Conservation (phyloP, 2,888 invertebrate genomes). For the Athalia circularis region DNA sequence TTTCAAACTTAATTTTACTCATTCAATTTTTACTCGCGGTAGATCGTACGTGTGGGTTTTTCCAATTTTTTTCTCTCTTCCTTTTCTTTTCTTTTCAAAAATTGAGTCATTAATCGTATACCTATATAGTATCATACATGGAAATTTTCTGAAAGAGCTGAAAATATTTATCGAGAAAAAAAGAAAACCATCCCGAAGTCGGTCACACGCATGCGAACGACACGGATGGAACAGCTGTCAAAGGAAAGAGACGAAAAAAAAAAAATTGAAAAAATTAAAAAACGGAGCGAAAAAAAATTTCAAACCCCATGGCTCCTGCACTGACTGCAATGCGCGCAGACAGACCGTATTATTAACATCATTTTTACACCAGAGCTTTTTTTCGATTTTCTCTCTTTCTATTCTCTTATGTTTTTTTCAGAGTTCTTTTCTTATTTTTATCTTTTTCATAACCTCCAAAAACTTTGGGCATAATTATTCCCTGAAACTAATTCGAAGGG, state of each 20-base stretch:
- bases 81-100: no score
- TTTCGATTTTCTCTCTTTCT: neutral
- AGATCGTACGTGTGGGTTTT: no score
- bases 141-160: neutral
- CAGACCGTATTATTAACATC: neutral
- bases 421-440: neutral
- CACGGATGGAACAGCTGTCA: conserved; percentile 33
- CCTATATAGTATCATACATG: no score
- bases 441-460: neutral
- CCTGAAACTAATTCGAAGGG: no score
- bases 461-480: no score
- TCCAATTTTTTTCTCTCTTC: no score
- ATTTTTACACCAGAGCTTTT: conserved; percentile 13
- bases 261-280: no score
- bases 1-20: no score
- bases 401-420: no score
- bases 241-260: neutral
- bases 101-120: no score
- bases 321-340: neutral
- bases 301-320: conserved; percentile 16
- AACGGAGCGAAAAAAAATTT: neutral
- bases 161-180: neutral
- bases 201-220: conserved; percentile 35
- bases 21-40: no score
- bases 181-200: neutral